Evolutionary conservation across 2,888 invertebrate genomes (phyloP), one percentile per base, ranked within the genome.

Genomic region (Monopis laevigella): DNA sequence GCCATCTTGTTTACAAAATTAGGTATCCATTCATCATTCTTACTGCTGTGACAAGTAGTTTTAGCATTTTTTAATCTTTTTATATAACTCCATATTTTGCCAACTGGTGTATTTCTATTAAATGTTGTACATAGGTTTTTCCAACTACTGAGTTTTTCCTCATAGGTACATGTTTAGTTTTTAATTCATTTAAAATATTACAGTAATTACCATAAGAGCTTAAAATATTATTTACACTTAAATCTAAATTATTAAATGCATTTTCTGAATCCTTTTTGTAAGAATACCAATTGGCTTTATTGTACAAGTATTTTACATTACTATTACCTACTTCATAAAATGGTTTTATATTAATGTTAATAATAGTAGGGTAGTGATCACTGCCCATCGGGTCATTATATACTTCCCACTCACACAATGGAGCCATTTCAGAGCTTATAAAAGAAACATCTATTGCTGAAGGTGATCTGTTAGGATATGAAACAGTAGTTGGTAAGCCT

Each of bases 391-490:
- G 6, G 12, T 28, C 29, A n/a, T 28, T 12, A 28, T 28, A n/a
- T 12, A 28, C 29, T 4, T 4, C 4, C 29, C 29, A 28, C 4
- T 4, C 5, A 28, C 29, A 28, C 4, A 28, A 4, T 6, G 29
- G n/a, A 28, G 29, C 29, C 5, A 28, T 6, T n/a, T 8, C 11
- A 7, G 11, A 17, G 18, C 35, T 40, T 19, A 30, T 21, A 30
- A 7, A 40, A 30, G n/a, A 13, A 19, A 38, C 30, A 14, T 36
- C n/a, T 18, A 36, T 36, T n/a, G 36, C 36, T 10, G 36, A 36
- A 10, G 16, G 18, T n/a, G 17, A 19, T 6, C 19, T 16, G 3
- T 2, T 36, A n/a, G 36, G 17, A 4, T 6, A 6, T 3, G 10
- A 7, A 3, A 36, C 19, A 6, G 36, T 36, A 14, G 34, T 34